A percentile compares a stretch with the other conserved stretches of the same genome.
Evolutionary conservation across 2,113 vertebrate species (phyloP).

Genomic region (Lota lota): DNA sequence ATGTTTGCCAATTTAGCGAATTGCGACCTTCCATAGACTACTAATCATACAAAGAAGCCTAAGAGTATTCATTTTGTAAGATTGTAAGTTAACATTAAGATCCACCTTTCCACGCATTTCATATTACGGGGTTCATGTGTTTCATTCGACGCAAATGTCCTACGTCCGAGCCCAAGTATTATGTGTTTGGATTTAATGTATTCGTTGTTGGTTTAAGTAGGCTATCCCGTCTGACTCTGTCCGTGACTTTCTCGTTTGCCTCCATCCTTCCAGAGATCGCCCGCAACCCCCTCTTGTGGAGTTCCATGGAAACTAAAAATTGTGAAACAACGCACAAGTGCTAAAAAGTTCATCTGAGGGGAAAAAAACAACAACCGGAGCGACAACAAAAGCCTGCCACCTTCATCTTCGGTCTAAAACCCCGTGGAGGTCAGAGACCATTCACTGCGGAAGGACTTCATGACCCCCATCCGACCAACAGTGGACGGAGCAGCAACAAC

Average conservation of each 20-base stretch:
- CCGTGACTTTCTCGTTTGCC: not conserved
- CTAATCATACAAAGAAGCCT: too few species aligned
- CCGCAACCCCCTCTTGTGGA: conserved; percentile 48
- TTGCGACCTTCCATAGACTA: too few species aligned
- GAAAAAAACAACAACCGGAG: conserved; percentile 17
- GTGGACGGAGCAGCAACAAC: conserved; percentile 29
- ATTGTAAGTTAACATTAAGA: too few species aligned
- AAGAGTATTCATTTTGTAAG: too few species aligned
- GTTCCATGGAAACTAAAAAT: conserved; percentile 7
- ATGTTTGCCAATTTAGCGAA: too few species aligned
- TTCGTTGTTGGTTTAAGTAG: too few species aligned
- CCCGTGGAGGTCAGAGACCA: conserved; percentile 15
- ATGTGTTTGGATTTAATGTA: too few species aligned
- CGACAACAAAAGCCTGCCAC: not conserved
- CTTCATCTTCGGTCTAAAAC: not conserved
- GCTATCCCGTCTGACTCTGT: too few species aligned
- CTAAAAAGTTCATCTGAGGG: not conserved
- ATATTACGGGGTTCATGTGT: too few species aligned
- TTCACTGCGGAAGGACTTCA: conserved; percentile 34
- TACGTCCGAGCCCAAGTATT: too few species aligned
- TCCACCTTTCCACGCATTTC: too few species aligned
- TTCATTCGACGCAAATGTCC: too few species aligned
- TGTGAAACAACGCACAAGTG: conserved; percentile 14
- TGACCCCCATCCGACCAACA: conserved; percentile 12
- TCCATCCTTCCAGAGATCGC: conserved; percentile 29